A percentile compares a stretch with the other conserved stretches of the same genome.
These are phyloP conservation scores for Incurvaria masculella DNA, from an alignment of 2,888 invertebrate species.

Conservation along the genomic window DNA sequence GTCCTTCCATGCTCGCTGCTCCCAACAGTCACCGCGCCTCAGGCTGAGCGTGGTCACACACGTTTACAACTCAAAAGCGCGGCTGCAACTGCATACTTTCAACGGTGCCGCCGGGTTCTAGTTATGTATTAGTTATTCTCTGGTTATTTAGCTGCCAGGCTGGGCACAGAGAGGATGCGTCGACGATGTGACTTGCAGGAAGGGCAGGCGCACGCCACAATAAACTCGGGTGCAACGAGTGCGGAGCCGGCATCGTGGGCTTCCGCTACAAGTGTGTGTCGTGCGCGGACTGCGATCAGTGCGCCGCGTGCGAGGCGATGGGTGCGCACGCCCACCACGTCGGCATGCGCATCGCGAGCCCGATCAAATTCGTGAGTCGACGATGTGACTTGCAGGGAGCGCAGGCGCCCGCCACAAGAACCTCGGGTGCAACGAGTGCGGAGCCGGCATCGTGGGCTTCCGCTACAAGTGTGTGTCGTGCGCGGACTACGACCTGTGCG, in stretches of 20 bases:
- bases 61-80: no score
- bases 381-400: background rate
- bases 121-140: no score
- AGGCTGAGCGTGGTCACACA: no score
- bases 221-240: conserved; percentile 66
- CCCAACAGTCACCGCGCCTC: no score
- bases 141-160: no score
- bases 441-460: conserved; percentile 59
- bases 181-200: no score
- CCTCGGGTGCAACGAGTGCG: conserved; percentile 73
- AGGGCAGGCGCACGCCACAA: conserved; percentile 32
- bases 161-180: no score
- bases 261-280: conserved; percentile 47
- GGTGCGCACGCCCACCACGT: conserved; percentile 62
- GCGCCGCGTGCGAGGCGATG: conserved; percentile 59
- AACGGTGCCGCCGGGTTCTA: no score
- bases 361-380: background rate
- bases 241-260: no score
- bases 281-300: conserved; percentile 72
- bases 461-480: conserved; percentile 75
- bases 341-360: conserved; percentile 60
- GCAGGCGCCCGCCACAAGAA: conserved; percentile 38
- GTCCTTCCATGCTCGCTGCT: no score
- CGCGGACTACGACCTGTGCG: conserved; percentile 69
- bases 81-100: no score